These are phyloP conservation scores for Dermatemys mawii DNA, from an alignment of 2,113 vertebrate species.

Conservation along the genomic window DNA sequence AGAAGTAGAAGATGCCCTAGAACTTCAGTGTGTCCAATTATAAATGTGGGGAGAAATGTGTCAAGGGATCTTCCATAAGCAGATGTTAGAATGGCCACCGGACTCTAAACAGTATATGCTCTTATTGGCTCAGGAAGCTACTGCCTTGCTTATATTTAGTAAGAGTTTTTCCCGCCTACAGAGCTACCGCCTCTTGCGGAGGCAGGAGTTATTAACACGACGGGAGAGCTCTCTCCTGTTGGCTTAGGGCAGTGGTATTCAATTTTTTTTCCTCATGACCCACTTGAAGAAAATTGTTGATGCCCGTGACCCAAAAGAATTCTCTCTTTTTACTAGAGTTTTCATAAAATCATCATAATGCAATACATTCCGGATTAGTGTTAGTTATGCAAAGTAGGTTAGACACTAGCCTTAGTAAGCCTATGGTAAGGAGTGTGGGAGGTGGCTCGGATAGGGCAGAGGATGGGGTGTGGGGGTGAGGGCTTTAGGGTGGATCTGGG, in stretches of 20 bases:
- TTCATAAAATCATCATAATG: no score
- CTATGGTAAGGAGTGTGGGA: no score
- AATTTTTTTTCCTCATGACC: no score
- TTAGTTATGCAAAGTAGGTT: no score
- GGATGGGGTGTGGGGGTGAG: no score
- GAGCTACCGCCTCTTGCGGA: not conserved
- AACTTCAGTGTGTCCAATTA: fast-evolving
- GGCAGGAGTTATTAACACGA: not conserved
- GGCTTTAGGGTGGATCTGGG: no score
- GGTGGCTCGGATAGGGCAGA: no score
- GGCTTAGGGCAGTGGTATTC: not conserved
- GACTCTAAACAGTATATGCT: not conserved
- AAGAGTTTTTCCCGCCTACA: not conserved
- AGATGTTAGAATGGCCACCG: not conserved
- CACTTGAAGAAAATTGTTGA: no score
- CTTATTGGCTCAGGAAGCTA: not conserved
- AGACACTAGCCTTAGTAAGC: no score
- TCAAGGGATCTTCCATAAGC: fast-evolving
- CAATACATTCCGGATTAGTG: no score
- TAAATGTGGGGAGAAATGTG: fast-evolving
- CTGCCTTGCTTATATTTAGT: fast-evolving
- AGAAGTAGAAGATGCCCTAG: not conserved
- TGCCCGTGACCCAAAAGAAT: no score
- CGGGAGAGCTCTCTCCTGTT: not conserved
- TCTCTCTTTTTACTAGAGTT: no score